phyloP scores from a whole-genome alignment of 2,113 vertebrate species.

The Oenanthe oenanthe region DNA sequence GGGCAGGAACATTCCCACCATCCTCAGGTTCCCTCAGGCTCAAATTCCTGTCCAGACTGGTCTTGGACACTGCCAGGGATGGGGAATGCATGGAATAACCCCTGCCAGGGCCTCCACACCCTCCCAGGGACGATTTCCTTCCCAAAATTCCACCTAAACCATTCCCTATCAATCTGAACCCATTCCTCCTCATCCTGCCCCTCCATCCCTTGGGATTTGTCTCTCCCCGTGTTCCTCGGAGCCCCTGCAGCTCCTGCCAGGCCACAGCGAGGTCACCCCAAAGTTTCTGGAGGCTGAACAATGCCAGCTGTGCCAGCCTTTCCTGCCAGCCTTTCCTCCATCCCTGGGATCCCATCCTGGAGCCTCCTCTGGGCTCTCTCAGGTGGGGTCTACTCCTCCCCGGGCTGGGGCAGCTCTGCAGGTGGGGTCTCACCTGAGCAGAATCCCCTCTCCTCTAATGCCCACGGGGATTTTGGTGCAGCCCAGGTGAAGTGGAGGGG shows the following conservation, averaged over 20 bases:
- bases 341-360: not conserved
- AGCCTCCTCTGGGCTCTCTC: not conserved
- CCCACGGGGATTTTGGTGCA: not conserved
- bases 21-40: fast-evolving
- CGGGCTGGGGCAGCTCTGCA: not conserved
- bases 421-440: not conserved
- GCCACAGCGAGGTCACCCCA: not conserved
- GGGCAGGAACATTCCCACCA: not conserved
- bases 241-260: not conserved
- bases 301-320: not conserved
- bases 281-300: too few species aligned
- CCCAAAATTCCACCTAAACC: not conserved
- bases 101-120: not conserved
- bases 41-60: not conserved
- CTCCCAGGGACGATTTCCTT: too few species aligned
- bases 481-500: not conserved
- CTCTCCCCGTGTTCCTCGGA: not conserved
- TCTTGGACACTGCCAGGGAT: not conserved
- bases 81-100: not conserved
- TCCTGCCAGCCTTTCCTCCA: not conserved
- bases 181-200: not conserved
- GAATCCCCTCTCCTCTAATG: not conserved
- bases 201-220: not conserved
- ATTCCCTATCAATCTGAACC: not conserved
- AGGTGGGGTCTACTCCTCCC: not conserved